Base-by-base conservation (phyloP, 2,797 vertebrate species). In the Lemur catta region DNA sequence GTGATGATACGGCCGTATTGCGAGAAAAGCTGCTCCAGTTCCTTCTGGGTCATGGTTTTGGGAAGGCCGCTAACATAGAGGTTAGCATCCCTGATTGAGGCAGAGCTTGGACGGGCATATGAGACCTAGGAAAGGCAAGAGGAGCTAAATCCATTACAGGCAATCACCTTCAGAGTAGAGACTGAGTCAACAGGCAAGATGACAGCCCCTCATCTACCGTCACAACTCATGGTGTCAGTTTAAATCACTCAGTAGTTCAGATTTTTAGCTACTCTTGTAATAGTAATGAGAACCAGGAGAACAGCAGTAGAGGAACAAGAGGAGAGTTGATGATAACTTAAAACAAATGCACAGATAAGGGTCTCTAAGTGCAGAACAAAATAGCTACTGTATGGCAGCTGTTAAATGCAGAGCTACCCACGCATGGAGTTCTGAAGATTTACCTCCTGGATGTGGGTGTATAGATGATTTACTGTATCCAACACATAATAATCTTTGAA, bases 1-100 rank as follows among this genome's bases (percentile, higher is more conserved):
- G 99, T 99, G 99, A 99, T 99, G 99, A 99, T 99, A 98, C 99
- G 99, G 97, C 99, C 99, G 14, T 99, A 99, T 98, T 99, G 99
- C 93, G 99, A 99, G 98, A 99, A 99, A 97, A 99, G 99, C 98
- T 99, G 99, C 98, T 99, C 99, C 98, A 99, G 99, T 97, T 99
- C 99, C 98, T 99, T 99, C 99, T 99, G 99, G 98, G 99, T 99
- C 99, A 99, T 99, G 84, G 99, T 99, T 99, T 99, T 99, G 93
- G 99, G 99, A 98, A 99, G 99, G 98, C 99, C 99, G 96, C 99
- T 99, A 98, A 99, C 99, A 55, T 99, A 99, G 97, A 99, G 98
- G 98, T 99, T 99, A n/a, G 99, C 99, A 98, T 99, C 99, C 97
- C 99, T 99, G 98, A 99, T 99, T 55, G 99, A 99, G 98, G 99